Percentiles rank a stretch among this genome's conserved stretches.
phyloP scores from a whole-genome alignment of 2,797 vertebrate genomes.

The Nothura maculosa region DNA sequence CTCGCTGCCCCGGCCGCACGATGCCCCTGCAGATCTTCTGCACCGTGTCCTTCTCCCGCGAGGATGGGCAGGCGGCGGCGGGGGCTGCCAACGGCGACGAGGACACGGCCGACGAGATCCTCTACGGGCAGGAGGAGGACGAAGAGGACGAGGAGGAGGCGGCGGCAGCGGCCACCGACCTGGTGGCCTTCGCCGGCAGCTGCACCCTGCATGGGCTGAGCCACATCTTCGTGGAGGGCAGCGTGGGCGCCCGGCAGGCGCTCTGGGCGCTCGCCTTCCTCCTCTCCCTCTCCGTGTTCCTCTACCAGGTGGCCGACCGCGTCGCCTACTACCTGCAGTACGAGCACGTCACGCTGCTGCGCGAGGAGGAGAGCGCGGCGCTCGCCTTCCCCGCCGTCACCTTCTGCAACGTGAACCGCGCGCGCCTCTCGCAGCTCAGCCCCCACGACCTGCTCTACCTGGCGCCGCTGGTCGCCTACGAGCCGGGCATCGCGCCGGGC shows the following conservation, averaged over 20 bases:
- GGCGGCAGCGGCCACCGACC: conserved; percentile 66
- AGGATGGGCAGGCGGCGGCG: conserved; percentile 77
- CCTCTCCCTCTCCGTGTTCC: conserved; percentile 88
- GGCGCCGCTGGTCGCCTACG: conserved; percentile 89
- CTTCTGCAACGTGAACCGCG: conserved; percentile 92
- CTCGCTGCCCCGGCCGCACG: neutral
- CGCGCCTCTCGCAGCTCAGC: conserved; percentile 92
- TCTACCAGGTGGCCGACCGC: conserved; percentile 92
- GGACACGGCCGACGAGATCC: neutral
- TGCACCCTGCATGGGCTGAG: conserved; percentile 93
- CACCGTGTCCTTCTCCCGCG: conserved; percentile 93
- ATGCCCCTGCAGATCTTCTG: conserved; percentile 97
- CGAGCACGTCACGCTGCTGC: conserved; percentile 90
- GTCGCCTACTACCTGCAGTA: conserved; percentile 89
- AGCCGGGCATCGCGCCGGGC: conserved; percentile 85
- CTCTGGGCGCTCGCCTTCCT: conserved; percentile 91
- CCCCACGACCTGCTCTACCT: conserved; percentile 91
- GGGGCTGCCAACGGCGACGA: neutral
- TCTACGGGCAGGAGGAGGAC: conserved; percentile 51
- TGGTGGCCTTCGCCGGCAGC: conserved; percentile 87
- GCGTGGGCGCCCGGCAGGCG: conserved; percentile 85
- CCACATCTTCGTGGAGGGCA: conserved; percentile 91
- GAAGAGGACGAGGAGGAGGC: conserved; percentile 62
- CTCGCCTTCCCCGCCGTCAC: conserved; percentile 93
- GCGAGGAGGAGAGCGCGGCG: conserved; percentile 84